Conservation (phyloP, 2,888 invertebrate genomes). For the Nomada ruficornis region DNA sequence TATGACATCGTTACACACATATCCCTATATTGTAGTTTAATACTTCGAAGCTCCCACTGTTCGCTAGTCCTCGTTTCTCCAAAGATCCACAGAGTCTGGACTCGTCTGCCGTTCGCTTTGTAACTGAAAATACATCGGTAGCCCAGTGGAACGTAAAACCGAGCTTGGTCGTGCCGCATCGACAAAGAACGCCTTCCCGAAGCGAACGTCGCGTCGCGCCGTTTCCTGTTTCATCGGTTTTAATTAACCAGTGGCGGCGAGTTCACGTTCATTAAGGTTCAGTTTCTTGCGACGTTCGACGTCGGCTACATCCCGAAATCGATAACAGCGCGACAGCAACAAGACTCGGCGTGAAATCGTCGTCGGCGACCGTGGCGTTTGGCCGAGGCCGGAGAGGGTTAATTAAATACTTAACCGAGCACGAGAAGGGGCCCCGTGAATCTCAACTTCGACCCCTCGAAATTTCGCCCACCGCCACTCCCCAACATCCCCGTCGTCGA, state of each 20-base stretch:
- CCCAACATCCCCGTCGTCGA: conserved; percentile 41
- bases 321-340: conserved; percentile 16
- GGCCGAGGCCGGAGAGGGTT: conserved; percentile 41
- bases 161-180: background rate
- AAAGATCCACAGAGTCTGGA: background rate
- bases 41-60: background rate
- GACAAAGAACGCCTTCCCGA: conserved; percentile 4
- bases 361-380: conserved; percentile 14
- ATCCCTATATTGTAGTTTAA: background rate
- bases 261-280: conserved; percentile 39
- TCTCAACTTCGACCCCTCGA: conserved; percentile 40
- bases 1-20: too few species aligned
- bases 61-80: background rate
- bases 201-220: background rate
- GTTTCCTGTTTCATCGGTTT: conserved; percentile 32
- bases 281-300: conserved; percentile 18
- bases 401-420: conserved; percentile 60
- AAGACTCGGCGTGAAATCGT: conserved; percentile 30
- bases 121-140: background rate
- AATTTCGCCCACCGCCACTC: conserved; percentile 28
- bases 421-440: conserved; percentile 52
- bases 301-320: background rate
- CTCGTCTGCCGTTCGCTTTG: conserved; percentile 13
- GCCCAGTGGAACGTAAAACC: conserved; percentile 27
- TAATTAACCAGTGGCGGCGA: conserved; percentile 32